Conservation (phyloP, 2,113 vertebrate genomes). For the Brienomyrus brachyistius region DNA sequence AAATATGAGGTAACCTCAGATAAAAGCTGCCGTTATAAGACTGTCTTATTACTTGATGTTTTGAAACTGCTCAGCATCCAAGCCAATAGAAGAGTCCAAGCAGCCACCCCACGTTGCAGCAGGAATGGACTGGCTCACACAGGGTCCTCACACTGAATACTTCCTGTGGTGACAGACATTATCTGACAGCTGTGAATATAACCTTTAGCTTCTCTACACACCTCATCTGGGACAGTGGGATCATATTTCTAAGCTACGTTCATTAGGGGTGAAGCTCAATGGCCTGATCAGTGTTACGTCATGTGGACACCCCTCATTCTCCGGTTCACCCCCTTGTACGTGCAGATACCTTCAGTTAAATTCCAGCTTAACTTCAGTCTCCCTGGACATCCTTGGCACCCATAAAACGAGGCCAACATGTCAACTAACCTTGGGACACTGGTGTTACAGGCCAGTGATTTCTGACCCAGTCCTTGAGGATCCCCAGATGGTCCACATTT, state of each 20-base stretch:
- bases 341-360: neutral
- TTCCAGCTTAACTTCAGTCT: neutral
- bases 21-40: too few species aligned
- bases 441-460: neutral
- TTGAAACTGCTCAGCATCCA: neutral
- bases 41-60: neutral
- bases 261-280: neutral
- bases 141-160: neutral
- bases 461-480: neutral
- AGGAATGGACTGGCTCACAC: neutral
- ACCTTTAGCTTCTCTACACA: neutral
- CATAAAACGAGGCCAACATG: neutral
- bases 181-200: neutral
- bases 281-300: neutral
- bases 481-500: too few species aligned
- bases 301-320: neutral
- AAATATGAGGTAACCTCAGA: neutral
- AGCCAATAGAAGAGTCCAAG: neutral
- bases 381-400: neutral
- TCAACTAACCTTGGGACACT: neutral
- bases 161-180: neutral
- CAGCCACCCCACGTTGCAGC: neutral
- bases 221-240: neutral
- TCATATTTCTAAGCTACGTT: neutral
- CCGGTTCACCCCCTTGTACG: neutral